phyloP scores from a whole-genome alignment of 1,140 invertebrate species.

The Trichogramma pretiosum region DNA sequence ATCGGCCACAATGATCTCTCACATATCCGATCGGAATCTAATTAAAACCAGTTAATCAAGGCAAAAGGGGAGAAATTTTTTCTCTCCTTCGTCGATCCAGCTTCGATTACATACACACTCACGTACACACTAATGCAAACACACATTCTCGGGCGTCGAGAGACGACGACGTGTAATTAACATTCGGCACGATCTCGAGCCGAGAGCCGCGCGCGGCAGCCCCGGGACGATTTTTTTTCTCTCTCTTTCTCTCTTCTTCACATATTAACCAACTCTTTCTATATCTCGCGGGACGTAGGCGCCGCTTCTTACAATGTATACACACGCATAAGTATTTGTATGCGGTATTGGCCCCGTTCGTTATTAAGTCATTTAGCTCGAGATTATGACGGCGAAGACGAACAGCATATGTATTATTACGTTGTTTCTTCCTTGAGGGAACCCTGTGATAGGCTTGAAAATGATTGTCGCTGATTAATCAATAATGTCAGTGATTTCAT shows the following conservation, averaged over 20 bases:
- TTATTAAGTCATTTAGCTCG: no score
- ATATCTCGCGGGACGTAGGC: background rate
- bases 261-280: background rate
- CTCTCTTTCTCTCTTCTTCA: background rate
- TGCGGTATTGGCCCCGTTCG: no score
- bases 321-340: no score
- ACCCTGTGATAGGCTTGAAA: no score
- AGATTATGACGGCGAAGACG: no score
- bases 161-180: constrained; percentile 39
- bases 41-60: constrained; percentile 20
- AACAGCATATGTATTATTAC: no score
- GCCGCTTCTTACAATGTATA: constrained; percentile 1
- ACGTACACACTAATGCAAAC: no score
- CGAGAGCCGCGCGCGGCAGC: constrained; percentile 1
- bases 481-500: no score
- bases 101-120: no score
- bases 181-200: constrained; percentile 36
- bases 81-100: constrained; percentile 20
- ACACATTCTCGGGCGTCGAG: no score
- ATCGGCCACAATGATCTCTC: background rate
- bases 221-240: background rate
- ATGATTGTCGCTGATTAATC: no score
- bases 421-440: no score
- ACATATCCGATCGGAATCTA: constrained; percentile 17
- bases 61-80: constrained; percentile 26